A percentile compares a stretch with the other conserved stretches of the same genome.
Evolutionary conservation across 2,797 vertebrate species (phyloP).

Genomic region (Sparus aurata): DNA sequence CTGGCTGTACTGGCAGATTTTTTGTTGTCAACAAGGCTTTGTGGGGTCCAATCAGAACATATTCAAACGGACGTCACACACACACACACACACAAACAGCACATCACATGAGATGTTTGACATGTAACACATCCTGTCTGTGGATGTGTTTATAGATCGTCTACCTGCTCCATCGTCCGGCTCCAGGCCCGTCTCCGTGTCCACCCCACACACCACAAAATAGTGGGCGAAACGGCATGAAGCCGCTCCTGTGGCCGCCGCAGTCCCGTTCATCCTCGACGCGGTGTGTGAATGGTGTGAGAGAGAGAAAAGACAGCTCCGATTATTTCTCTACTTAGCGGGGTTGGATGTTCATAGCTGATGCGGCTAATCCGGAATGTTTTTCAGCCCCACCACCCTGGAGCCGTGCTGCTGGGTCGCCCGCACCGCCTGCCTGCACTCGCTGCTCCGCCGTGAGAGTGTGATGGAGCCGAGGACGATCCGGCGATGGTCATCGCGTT

Average conservation of each 20-base stretch:
- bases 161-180: conserved; percentile 95
- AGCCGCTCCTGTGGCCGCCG: conserved; percentile 87
- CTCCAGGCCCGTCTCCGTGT: conserved; percentile 96
- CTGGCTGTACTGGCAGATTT: background rate
- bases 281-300: conserved; percentile 24
- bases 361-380: conserved; percentile 32
- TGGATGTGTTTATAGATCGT: background rate
- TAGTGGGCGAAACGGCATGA: conserved; percentile 97
- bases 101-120: background rate
- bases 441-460: conserved; percentile 43
- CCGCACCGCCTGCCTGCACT: conserved; percentile 11
- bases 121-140: background rate
- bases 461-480: conserved; percentile 57
- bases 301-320: conserved; percentile 26
- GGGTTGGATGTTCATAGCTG: conserved; percentile 54
- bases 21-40: conserved; percentile 38
- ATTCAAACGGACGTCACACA: conserved; percentile 36
- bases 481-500: conserved; percentile 59
- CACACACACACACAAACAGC: conserved; percentile 17
- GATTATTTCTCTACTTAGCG: conserved; percentile 24
- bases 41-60: conserved; percentile 36
- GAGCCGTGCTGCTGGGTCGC: conserved; percentile 6
- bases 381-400: background rate
- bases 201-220: conserved; percentile 95
- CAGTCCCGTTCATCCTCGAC: conserved; percentile 83